Base-by-base conservation (phyloP, 1,140 invertebrate species). In the Hestina assimilis region DNA sequence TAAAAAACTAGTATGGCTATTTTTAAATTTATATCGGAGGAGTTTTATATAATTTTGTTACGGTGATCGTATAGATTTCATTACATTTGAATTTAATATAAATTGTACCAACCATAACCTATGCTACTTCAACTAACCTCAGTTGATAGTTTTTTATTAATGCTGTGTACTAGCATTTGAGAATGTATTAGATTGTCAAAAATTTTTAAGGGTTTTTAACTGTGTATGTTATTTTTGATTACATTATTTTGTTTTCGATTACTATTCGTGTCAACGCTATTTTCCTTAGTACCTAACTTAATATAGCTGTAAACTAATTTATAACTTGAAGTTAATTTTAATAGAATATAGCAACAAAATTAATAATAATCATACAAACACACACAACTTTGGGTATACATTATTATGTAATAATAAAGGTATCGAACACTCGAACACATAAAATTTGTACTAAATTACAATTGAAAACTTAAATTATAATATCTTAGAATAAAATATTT, bases 371-470 rank as follows among this genome's bases (percentile, higher is more conserved):
- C 56, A 75, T 77, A 60, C 76, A 81, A 78, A 84, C 78, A 84
- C 81, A 85, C 82, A 75, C 79, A 84, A 84, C 79, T 87, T 85
- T 87, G 79, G 80, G 77, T 87, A 83, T 78, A 85, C 58, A 75
- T 75, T 78, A 80, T 63, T 60, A 64, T 63, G 57, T 59, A 63
- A 69, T 65, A 65, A 60, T 47, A 47, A 51, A 60, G 42, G 23
- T 56, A 48, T 55, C 38, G 52, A 65, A 60, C 62, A 65, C 57
- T 41, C 63, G 63, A 65, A 66, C 63, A 66, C 63, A 58, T 56
- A 60, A 56, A 63, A 69, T 66, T 66, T 61, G 63, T 77, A 79
- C 58, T 75, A 60, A 46, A 52, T 64, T 60, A 60, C 52, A 42
- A 52, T 56, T 60, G 50, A 42, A 43, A 64, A 60, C 53, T 56